Conservation (phyloP, 92 coral and sea anemone genomes). For the Scolanthus callimorphus region DNA sequence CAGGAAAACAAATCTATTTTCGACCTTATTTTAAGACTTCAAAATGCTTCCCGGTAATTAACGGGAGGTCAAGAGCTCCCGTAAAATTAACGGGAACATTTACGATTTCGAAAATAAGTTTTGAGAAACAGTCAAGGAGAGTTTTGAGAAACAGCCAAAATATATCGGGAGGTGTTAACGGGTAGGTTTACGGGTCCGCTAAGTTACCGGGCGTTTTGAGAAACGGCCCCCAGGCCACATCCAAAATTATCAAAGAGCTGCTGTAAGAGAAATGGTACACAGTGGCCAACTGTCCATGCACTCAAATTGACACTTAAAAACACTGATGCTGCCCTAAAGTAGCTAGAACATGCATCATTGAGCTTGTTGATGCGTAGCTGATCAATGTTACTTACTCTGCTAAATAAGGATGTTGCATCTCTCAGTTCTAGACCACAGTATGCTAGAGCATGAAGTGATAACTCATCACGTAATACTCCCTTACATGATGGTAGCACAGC, state of each 20-base stretch:
- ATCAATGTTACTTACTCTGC: conserved; percentile 3
- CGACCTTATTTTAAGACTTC: too few species aligned
- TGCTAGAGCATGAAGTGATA: conserved; percentile 2
- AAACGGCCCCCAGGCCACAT: conserved; percentile 38
- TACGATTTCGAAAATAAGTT: too few species aligned
- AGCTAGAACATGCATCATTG: background rate
- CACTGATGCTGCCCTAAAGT: background rate
- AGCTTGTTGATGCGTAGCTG: conserved; percentile 8
- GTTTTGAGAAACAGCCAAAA: too few species aligned
- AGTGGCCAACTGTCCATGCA: conserved; percentile 35
- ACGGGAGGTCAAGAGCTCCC: too few species aligned
- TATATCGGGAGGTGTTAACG: too few species aligned
- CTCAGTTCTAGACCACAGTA: conserved; percentile 4
- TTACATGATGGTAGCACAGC: conserved; percentile 4
- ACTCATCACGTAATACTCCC: background rate
- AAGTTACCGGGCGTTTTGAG: too few species aligned
- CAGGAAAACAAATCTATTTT: too few species aligned
- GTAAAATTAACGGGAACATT: too few species aligned
- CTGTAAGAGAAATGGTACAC: conserved; percentile 57
- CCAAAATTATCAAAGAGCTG: conserved; percentile 46
- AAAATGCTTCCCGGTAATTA: too few species aligned
- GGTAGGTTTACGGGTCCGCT: too few species aligned
- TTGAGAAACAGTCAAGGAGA: too few species aligned
- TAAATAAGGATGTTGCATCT: conserved; percentile 12
- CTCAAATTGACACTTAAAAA: conserved; percentile 5